Evolutionary conservation across 2,797 vertebrate species (phyloP), one percentile per base, ranked within the genome.

Genomic region (Pangasius djambal): DNA sequence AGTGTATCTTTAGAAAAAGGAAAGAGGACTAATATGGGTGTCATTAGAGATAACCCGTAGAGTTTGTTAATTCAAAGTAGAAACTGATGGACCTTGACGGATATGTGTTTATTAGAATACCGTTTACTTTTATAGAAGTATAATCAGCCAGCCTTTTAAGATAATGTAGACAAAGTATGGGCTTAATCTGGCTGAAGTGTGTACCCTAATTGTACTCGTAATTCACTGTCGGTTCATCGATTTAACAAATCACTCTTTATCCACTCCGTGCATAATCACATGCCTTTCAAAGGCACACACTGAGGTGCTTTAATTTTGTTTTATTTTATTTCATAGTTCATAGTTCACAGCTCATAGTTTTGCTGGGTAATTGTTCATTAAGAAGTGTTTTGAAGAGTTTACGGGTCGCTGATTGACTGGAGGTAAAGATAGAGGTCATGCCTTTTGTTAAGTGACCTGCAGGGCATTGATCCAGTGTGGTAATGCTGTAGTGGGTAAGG

Each of bases 131-230:
- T 77, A 77, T 84, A 78, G 59, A 12, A 22, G 28, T 6, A 84
- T 52, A 86, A 86, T 86, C 72, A 77, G 44, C 34, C 44, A 70
- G 63, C 34, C 31, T 79, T 70, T 89, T 70, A 86, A 86, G 74
- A 75, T 57, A 65, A 81, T 89, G 31, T 83, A 67, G 37, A 78
- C 28, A 72, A 74, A 81, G 88, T 85, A 63, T 52, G 59, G 25
- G 57, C 63, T 85, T 55, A 85, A 88, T 88, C 31, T 85, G 70
- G 82, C 28, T 77, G 82, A 75, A 88, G 69, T 75, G 81, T 74
- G 18, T 63, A 83, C 55, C 79, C 81, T 83, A 88, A 88, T 88
- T 88, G 83, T 74, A 37, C 81, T 88, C 28, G 31, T 85, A 88
- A 88, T 75, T 88, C 69, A 88, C 87, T 84, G 72, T 65, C 63